Conservation (phyloP, 2,797 vertebrate species). For the Anabacerthia variegaticeps region DNA sequence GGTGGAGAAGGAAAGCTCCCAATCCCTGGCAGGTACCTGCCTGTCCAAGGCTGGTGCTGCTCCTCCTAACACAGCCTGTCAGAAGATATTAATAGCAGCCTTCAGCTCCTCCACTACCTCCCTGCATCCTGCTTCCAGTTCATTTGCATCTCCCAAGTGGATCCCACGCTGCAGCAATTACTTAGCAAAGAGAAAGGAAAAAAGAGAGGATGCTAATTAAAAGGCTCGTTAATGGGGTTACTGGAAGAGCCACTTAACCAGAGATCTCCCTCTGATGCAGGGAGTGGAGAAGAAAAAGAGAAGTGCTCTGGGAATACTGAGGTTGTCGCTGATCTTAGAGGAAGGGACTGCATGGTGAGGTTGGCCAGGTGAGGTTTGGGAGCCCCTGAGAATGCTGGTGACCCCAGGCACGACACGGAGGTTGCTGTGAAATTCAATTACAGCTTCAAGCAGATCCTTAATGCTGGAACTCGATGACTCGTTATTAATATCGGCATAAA, state of each 20-base stretch:
- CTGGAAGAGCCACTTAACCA: not conserved
- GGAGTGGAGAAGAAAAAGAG: not conserved
- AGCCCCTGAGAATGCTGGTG: not conserved
- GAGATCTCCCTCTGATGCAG: not conserved
- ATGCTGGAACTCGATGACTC: not conserved
- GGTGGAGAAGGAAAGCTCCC: not conserved
- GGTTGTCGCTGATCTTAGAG: not conserved
- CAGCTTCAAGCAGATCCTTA: not conserved
- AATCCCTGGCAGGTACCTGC: not conserved
- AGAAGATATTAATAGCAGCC: not conserved
- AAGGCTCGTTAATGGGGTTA: constrained; percentile 26
- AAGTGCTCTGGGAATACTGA: fast-evolving
- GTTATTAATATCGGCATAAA: not conserved
- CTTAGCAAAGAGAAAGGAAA: not conserved
- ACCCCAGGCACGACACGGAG: not conserved
- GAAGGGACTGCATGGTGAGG: not conserved
- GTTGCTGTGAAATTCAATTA: not conserved
- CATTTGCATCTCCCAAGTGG: not conserved
- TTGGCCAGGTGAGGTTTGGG: not conserved
- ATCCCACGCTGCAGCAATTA: not conserved
- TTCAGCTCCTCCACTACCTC: not conserved
- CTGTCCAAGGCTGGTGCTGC: not conserved
- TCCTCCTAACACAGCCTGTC: not conserved
- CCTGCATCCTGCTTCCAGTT: not conserved
- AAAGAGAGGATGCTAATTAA: constrained; percentile 4